These are phyloP conservation scores for Glyphotaelius pellucidus DNA, from an alignment of 2,888 invertebrate genomes.

Conservation along the genomic window DNA sequence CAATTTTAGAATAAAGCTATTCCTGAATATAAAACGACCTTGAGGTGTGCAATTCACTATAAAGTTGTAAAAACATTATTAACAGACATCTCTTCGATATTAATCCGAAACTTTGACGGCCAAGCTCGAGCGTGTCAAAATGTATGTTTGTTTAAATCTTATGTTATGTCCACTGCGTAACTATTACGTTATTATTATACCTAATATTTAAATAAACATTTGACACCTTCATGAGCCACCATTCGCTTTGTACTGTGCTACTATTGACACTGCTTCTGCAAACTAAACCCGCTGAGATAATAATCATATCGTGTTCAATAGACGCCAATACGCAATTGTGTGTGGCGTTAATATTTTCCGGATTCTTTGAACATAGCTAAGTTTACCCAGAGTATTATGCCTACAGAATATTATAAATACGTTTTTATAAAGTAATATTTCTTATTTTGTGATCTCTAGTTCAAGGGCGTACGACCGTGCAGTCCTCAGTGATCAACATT, in stretches of 20 bases:
- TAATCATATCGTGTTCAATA: not conserved
- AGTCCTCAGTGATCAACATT: no score
- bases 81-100: no score
- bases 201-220: not conserved
- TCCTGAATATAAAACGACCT: no score
- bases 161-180: not conserved
- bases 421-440: not conserved
- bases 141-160: not conserved
- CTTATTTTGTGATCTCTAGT: not conserved
- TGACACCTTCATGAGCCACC: not conserved
- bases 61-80: no score
- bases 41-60: no score
- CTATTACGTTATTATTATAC: not conserved
- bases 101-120: not conserved
- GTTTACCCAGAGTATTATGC: not conserved
- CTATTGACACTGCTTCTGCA: not conserved
- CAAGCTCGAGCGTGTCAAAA: not conserved
- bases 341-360: not conserved
- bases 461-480: not conserved
- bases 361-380: not conserved
- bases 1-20: no score
- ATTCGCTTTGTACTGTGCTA: not conserved
- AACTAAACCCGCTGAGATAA: not conserved
- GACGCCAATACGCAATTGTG: not conserved
- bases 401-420: not conserved